phyloP scores from a whole-genome alignment of 2,888 invertebrate genomes.

The Entomobrya multifasciata region DNA sequence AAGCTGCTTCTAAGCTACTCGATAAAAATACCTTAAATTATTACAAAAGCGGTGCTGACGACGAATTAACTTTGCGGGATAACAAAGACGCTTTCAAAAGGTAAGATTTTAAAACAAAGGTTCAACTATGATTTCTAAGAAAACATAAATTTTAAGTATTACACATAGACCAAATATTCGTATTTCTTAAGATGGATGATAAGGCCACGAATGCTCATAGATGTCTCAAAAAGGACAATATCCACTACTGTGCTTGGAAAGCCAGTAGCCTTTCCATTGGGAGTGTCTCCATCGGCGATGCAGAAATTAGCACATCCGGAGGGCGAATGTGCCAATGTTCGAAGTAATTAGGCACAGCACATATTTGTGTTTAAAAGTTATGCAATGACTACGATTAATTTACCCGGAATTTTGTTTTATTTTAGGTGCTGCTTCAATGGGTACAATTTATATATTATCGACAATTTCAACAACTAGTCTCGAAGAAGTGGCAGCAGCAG shows the following conservation, averaged over 20 bases:
- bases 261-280: constrained; percentile 86
- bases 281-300: constrained; percentile 94
- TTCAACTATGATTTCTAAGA: constrained; percentile 43
- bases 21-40: constrained; percentile 90
- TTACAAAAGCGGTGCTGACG: constrained; percentile 92
- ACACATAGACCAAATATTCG: not conserved
- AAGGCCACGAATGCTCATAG: constrained; percentile 88
- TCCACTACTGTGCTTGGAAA: constrained; percentile 86
- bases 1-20: constrained; percentile 85
- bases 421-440: constrained; percentile 89
- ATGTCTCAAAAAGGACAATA: constrained; percentile 86
- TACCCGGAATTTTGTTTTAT: too few species aligned
- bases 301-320: constrained; percentile 94
- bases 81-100: constrained; percentile 89
- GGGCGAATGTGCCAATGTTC: constrained; percentile 91
- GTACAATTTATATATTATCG: constrained; percentile 90
- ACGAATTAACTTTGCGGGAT: constrained; percentile 87
- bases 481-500: constrained; percentile 91
- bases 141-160: not conserved
- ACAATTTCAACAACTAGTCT: constrained; percentile 93
- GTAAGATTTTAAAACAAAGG: constrained; percentile 82
- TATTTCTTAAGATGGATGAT: constrained; percentile 86
- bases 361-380: not conserved
- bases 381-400: too few species aligned
- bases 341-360: constrained; percentile 84